phyloP scores from a whole-genome alignment of 2,888 invertebrate species.

The Tetragnatha montana region DNA sequence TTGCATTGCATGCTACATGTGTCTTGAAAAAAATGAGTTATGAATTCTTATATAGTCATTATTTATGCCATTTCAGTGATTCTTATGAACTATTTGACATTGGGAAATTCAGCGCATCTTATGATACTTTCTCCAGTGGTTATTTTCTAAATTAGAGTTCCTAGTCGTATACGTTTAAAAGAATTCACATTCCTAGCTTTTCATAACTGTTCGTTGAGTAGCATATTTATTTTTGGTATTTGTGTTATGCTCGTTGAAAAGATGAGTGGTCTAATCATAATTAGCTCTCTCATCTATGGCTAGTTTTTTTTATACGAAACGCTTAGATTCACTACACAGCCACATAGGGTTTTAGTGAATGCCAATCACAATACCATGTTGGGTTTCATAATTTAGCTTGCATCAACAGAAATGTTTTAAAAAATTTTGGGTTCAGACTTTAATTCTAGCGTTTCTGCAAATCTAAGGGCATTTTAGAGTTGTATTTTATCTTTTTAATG shows the following conservation, averaged over 20 bases:
- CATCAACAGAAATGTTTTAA: not conserved
- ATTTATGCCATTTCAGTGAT: conserved; percentile 16
- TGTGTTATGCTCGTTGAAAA: conserved; percentile 34
- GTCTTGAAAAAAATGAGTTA: not conserved
- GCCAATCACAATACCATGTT: not conserved
- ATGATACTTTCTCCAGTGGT: conserved; percentile 13
- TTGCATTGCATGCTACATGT: not conserved
- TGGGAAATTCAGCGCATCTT: not conserved
- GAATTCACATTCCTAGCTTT: conserved; percentile 65
- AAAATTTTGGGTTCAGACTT: not conserved
- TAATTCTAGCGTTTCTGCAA: not conserved
- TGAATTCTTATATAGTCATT: conserved; percentile 31
- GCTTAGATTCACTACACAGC: not conserved
- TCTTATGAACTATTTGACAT: conserved; percentile 3
- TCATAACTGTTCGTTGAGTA: conserved; percentile 60
- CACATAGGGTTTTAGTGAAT: not conserved
- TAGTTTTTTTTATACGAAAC: conserved; percentile 1
- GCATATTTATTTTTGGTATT: conserved; percentile 57
- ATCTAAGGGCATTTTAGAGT: not conserved
- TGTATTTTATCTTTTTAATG: not conserved
- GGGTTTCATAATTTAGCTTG: not conserved
- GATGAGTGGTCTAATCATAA: not conserved
- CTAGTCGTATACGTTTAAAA: conserved; percentile 56
- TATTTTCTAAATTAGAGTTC: conserved; percentile 49
- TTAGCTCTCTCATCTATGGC: not conserved